phyloP scores from a whole-genome alignment of 1,140 invertebrate genomes.

The Palaemon carinicauda region DNA sequence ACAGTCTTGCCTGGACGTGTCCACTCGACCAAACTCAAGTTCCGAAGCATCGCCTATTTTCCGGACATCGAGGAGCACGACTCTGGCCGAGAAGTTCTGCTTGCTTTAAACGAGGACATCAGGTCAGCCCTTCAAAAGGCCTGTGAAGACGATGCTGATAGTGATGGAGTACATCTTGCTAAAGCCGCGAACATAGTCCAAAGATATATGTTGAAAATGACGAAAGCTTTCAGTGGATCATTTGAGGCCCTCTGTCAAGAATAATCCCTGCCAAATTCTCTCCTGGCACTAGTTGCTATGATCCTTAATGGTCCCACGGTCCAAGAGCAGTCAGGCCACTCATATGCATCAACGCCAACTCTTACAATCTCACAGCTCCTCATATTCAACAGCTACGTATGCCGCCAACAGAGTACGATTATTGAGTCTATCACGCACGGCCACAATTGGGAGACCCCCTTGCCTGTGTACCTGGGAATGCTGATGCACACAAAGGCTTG shows the following conservation, averaged over 20 bases:
- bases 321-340: too few relatives aligned
- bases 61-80: slow-evolving; percentile 10
- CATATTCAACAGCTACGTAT: too few relatives aligned
- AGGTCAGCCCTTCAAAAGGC: background rate
- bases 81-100: background rate
- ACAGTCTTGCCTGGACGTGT: background rate
- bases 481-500: too few relatives aligned
- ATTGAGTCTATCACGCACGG: too few relatives aligned
- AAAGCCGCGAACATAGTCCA: background rate
- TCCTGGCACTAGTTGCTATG: too few relatives aligned
- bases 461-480: too few relatives aligned
- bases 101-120: background rate
- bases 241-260: background rate
- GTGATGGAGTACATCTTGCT: background rate
- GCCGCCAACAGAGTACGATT: too few relatives aligned
- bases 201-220: background rate
- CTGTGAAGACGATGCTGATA: slow-evolving; percentile 21
- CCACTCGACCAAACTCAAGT: slow-evolving; percentile 1
- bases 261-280: too few relatives aligned
- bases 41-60: background rate
- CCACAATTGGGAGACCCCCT: too few relatives aligned
- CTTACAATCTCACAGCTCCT: too few relatives aligned
- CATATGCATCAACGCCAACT: too few relatives aligned
- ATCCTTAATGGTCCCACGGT: too few relatives aligned
- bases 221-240: background rate